These are phyloP conservation scores for Sarotherodon lohbergeri DNA, from an alignment of 2,113 vertebrate genomes.

Conservation along the genomic window DNA sequence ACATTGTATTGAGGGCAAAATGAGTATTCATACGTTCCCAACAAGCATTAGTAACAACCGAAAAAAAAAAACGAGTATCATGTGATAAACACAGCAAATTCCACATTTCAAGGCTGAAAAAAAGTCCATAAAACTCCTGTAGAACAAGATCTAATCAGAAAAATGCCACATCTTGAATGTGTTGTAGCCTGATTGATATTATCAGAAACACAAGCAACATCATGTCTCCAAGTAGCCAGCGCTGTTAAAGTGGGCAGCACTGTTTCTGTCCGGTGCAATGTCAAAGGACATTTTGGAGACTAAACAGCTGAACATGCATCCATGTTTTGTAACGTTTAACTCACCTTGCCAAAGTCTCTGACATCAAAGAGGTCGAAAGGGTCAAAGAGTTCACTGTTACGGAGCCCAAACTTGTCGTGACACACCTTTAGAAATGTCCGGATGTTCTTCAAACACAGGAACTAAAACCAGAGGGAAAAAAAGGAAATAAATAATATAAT, in stretches of 20 bases:
- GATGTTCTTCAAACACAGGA: conserved; percentile 97
- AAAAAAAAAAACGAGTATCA: neutral
- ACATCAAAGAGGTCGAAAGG: conserved; percentile 98
- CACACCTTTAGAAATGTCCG: conserved; percentile 95
- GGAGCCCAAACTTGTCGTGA: conserved; percentile 90
- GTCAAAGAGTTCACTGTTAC: conserved; percentile 95
- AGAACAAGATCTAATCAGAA: neutral
- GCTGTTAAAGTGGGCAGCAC: neutral
- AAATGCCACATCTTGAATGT: neutral
- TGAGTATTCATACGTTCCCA: neutral
- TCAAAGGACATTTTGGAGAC: neutral
- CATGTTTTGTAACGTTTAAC: neutral
- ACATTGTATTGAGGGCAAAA: neutral
- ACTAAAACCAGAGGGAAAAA: conserved; percentile 66
- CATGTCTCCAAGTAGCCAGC: neutral
- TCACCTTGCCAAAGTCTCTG: conserved; percentile 98
- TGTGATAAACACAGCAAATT: neutral
- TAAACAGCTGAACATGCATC: neutral
- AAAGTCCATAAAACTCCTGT: neutral
- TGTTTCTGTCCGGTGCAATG: neutral
- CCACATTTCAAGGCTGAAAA: neutral
- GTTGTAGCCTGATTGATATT: neutral
- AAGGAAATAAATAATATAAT: neutral
- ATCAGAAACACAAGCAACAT: neutral
- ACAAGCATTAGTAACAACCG: neutral